Evolutionary conservation across 2,113 vertebrate species (phyloP).

Genomic region (Pterophyllum scalare): DNA sequence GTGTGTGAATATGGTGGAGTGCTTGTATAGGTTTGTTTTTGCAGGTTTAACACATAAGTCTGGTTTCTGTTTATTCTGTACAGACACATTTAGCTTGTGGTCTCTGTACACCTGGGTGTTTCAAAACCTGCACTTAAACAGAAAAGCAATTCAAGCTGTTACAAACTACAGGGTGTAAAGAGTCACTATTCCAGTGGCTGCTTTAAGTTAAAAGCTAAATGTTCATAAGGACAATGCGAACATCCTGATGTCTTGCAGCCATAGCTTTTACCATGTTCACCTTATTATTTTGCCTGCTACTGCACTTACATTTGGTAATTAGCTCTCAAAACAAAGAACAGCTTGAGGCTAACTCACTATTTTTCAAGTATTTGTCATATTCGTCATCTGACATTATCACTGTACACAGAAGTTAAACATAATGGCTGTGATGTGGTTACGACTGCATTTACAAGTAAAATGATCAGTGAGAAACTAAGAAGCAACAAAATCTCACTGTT

Average conservation of each 20-base stretch:
- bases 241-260: not conserved
- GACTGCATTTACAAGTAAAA: not conserved
- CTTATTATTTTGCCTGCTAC: not conserved
- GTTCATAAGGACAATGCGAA: not conserved
- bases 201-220: not conserved
- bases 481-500: not conserved
- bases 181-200: not conserved
- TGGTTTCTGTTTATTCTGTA: slow-evolving; percentile 35
- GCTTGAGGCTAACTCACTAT: slow-evolving; percentile 3
- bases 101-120: slow-evolving; percentile 1
- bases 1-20: not conserved
- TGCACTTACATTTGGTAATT: not conserved
- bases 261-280: not conserved
- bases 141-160: slow-evolving; percentile 20
- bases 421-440: not conserved
- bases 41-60: slow-evolving; percentile 25
- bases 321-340: not conserved
- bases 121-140: not conserved
- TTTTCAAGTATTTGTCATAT: not conserved
- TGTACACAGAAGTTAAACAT: not conserved
- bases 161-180: not conserved
- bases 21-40: slow-evolving; percentile 42
- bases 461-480: not conserved
- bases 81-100: slow-evolving; percentile 23
- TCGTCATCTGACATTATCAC: slow-evolving; percentile 7